phyloP scores from a whole-genome alignment of 2,888 invertebrate genomes.

The Ophonus ardosiacus region DNA sequence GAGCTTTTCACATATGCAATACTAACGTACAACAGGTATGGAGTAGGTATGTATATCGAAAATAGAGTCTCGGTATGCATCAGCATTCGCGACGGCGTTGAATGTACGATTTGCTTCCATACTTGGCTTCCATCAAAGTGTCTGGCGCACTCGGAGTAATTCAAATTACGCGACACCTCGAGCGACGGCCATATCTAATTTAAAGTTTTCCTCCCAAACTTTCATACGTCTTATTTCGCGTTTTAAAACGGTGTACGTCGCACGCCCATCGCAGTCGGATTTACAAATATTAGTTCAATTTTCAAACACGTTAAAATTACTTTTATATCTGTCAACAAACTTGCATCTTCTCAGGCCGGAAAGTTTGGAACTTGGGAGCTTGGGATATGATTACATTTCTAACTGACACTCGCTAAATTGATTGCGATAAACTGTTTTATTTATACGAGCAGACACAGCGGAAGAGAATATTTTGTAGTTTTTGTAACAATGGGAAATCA shows the following conservation, averaged over 20 bases:
- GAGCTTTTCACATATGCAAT: not conserved
- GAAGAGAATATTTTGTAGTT: not conserved
- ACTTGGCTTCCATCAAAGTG: not conserved
- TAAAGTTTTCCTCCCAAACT: constrained; percentile 51
- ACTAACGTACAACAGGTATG: not conserved
- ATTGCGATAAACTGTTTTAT: constrained; percentile 8
- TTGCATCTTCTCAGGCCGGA: constrained; percentile 40
- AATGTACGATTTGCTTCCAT: not conserved
- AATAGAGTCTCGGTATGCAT: too few relatives aligned
- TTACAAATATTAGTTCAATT: constrained; percentile 59
- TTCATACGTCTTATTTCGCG: constrained; percentile 50
- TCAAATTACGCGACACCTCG: constrained; percentile 44
- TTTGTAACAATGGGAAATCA: constrained; percentile 2
- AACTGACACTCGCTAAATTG: constrained; percentile 3
- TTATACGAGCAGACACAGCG: not conserved
- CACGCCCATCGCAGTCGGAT: constrained; percentile 14
- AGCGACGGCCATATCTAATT: constrained; percentile 42
- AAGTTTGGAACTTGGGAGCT: constrained; percentile 6
- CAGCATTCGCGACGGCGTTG: too few relatives aligned
- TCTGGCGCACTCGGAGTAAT: constrained; percentile 16
- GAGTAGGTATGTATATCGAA: not conserved
- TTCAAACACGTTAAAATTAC: constrained; percentile 54
- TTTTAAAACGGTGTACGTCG: constrained; percentile 42
- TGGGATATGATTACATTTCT: constrained; percentile 13
- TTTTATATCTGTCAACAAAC: constrained; percentile 59